Percentiles rank a stretch among this genome's conserved stretches.
These are phyloP conservation scores for Tenthredo livida DNA, from an alignment of 2,888 invertebrate species.

Conservation along the genomic window DNA sequence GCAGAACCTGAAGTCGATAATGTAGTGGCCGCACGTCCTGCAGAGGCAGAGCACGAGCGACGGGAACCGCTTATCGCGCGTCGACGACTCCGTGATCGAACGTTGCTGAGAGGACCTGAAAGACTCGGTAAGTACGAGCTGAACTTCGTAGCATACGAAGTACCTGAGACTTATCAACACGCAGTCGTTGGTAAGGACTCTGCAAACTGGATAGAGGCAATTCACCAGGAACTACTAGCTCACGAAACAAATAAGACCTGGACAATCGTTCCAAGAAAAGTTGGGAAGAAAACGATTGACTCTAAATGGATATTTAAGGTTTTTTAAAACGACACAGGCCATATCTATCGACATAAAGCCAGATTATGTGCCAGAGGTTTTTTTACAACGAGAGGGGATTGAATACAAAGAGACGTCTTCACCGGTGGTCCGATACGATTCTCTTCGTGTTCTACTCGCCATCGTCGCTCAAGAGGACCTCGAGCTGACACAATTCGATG, in stretches of 20 bases:
- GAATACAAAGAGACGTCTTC: slow-evolving; percentile 66
- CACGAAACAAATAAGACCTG: slow-evolving; percentile 53
- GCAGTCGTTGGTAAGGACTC: slow-evolving; percentile 45
- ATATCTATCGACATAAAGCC: slow-evolving; percentile 63
- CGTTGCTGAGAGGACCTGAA: neutral
- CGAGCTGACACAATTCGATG: slow-evolving; percentile 17
- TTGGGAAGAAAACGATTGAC: slow-evolving; percentile 49
- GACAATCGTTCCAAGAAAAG: slow-evolving; percentile 24
- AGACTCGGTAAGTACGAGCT: slow-evolving; percentile 23
- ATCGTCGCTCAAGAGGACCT: slow-evolving; percentile 6
- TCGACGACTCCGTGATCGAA: slow-evolving; percentile 35
- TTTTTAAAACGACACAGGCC: slow-evolving; percentile 57
- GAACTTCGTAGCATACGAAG: neutral
- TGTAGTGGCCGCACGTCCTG: neutral
- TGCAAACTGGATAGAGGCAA: slow-evolving; percentile 46
- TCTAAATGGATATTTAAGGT: slow-evolving; percentile 53
- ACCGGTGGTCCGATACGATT: slow-evolving; percentile 63
- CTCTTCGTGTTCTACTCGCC: slow-evolving; percentile 55
- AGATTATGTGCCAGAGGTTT: slow-evolving; percentile 64
- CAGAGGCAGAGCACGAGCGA: neutral
- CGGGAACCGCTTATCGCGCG: neutral
- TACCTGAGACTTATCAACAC: slow-evolving; percentile 15
- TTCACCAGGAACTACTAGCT: slow-evolving; percentile 25
- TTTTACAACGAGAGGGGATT: slow-evolving; percentile 59
- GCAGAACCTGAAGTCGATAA: slow-evolving; percentile 10